These are phyloP conservation scores for Helarctos malayanus DNA, from an alignment of 2,797 vertebrate species.

Conservation along the genomic window DNA sequence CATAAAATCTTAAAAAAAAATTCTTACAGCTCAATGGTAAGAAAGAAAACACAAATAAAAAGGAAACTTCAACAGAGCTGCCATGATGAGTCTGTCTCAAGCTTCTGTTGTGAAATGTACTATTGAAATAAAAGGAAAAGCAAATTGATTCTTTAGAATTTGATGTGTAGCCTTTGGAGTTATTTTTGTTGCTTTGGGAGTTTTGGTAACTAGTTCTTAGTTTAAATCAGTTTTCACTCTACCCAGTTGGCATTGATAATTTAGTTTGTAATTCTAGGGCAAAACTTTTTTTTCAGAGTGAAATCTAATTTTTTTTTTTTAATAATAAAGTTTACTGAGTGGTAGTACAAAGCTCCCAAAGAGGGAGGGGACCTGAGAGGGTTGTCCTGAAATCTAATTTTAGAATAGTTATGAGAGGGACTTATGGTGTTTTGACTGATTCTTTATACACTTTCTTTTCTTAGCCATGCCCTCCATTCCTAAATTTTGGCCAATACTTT, in stretches of 20 bases:
- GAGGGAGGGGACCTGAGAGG: not conserved
- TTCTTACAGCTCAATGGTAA: too few relatives aligned
- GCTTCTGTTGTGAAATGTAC: constrained; percentile 15
- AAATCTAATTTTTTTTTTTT: constrained; percentile 15
- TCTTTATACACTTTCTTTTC: not conserved
- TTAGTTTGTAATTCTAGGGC: constrained; percentile 52
- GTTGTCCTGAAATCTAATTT: constrained; percentile 14
- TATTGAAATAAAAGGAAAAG: constrained; percentile 41
- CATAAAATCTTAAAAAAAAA: too few relatives aligned
- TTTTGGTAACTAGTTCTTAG: constrained; percentile 42
- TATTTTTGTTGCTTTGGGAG: constrained; percentile 42
- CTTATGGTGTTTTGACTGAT: constrained; percentile 36
- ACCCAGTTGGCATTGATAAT: not conserved
- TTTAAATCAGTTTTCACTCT: constrained; percentile 48
- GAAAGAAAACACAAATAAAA: too few relatives aligned
- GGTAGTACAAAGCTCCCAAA: not conserved
- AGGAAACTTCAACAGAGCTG: not conserved
- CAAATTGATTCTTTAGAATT: constrained; percentile 15
- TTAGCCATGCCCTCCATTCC: not conserved
- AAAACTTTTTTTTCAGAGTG: not conserved
- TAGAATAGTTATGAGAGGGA: constrained; percentile 51
- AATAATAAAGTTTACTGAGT: not conserved
- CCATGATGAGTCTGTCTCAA: not conserved
- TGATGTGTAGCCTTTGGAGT: not conserved
- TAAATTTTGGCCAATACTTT: not conserved